phyloP scores from a whole-genome alignment of 2,797 vertebrate species.

The Gymnothorax javanicus region DNA sequence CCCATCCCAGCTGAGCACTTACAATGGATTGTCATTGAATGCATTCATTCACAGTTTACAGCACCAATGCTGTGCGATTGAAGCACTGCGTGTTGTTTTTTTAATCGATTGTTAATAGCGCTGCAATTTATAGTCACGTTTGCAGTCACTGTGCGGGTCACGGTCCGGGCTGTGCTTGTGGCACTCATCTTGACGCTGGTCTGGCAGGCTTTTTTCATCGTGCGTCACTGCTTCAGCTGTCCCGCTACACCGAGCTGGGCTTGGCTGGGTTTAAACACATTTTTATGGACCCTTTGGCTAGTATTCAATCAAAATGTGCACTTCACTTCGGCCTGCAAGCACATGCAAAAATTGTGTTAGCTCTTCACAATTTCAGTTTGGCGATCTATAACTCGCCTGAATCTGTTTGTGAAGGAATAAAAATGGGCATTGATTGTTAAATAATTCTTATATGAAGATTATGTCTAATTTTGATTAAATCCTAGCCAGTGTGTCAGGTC shows the following conservation, averaged over 20 bases:
- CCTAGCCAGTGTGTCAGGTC: not conserved
- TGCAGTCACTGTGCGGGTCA: constrained; percentile 19
- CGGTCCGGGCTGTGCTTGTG: constrained; percentile 44
- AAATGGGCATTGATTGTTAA: not conserved
- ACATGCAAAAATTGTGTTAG: not conserved
- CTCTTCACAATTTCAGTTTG: not conserved
- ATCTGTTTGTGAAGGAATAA: not conserved
- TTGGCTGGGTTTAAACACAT: not conserved
- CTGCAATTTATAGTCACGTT: not conserved
- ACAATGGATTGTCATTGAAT: too few relatives aligned
- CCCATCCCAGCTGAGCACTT: constrained; percentile 55
- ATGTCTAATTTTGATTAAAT: not conserved
- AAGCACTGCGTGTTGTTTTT: not conserved
- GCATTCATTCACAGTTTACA: constrained; percentile 22
- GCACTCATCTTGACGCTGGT: not conserved
- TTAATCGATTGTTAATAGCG: too few relatives aligned
- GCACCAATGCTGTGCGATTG: constrained; percentile 37
- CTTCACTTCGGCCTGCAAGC: not conserved
- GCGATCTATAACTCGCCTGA: not conserved
- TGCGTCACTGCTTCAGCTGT: constrained; percentile 33
- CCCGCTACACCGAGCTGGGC: constrained; percentile 9
- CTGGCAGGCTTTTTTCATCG: not conserved
- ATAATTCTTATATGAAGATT: not conserved
- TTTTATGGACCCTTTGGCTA: not conserved
- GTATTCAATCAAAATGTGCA: not conserved